phyloP scores from a whole-genome alignment of 2,113 vertebrate species.

The Helogale parvula region DNA sequence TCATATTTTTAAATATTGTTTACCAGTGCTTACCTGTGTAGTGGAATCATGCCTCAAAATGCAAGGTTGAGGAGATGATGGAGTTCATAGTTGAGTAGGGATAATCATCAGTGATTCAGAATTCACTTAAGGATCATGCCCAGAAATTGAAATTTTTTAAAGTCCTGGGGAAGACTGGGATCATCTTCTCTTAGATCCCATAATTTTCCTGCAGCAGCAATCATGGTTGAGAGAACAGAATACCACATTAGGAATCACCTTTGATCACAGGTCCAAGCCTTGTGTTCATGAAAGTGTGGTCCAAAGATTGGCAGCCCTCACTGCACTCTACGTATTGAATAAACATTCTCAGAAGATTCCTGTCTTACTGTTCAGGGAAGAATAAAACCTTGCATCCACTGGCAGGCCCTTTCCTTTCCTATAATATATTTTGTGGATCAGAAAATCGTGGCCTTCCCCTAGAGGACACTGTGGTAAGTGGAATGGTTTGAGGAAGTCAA shows the following conservation, averaged over 20 bases:
- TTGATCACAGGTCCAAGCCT: not conserved
- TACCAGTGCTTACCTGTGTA: not conserved
- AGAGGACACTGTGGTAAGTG: not conserved
- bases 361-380: not conserved
- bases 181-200: not conserved
- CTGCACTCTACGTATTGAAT: not conserved
- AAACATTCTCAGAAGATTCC: not conserved
- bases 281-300: not conserved
- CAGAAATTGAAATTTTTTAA: not conserved
- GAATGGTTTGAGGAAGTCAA: not conserved
- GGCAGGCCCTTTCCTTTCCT: not conserved
- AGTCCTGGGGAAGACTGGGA: not conserved
- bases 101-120: not conserved
- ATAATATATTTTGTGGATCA: not conserved
- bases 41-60: not conserved
- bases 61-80: rapidly evolving
- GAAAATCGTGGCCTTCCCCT: not conserved
- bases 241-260: rapidly evolving
- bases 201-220: not conserved
- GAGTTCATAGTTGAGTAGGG: not conserved
- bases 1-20: not conserved
- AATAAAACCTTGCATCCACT: not conserved
- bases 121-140: not conserved
- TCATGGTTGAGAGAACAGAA: not conserved
- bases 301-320: not conserved